These are phyloP conservation scores for Cataglyphis livida DNA, from an alignment of 2,888 invertebrate genomes.

Conservation along the genomic window DNA sequence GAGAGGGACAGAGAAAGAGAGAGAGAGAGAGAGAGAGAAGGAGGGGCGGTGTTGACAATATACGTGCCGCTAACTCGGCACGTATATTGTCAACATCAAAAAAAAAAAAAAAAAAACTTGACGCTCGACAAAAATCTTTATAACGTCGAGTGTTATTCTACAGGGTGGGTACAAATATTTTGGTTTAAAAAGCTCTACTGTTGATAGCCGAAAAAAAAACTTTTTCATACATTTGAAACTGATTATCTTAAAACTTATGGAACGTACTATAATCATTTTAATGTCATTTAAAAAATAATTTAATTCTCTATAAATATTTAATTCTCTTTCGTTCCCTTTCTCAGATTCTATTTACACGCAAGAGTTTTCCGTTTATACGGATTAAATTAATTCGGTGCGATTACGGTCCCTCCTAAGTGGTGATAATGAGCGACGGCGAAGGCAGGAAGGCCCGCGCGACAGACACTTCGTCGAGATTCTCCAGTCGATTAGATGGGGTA, in stretches of 20 bases:
- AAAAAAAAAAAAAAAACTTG: not conserved
- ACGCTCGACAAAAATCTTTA: constrained; percentile 7
- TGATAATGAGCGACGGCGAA: constrained; percentile 59
- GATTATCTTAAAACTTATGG: too few species aligned
- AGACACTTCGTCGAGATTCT: constrained; percentile 28
- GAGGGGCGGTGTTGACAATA: not conserved
- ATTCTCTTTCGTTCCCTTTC: too few species aligned
- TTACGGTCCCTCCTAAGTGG: constrained; percentile 60
- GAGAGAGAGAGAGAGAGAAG: not conserved
- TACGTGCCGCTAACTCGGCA: too few species aligned
- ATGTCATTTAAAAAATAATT: too few species aligned
- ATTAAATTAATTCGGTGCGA: constrained; percentile 46
- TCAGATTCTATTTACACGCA: not conserved
- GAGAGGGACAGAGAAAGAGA: not conserved
- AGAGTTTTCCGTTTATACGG: constrained; percentile 11
- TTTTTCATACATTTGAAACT: too few species aligned
- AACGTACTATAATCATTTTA: too few species aligned
- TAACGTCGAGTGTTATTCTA: not conserved
- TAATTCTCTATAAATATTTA: too few species aligned
- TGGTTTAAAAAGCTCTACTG: too few species aligned
- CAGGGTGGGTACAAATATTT: too few species aligned
- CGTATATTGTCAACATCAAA: too few species aligned
- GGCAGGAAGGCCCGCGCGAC: constrained; percentile 12
- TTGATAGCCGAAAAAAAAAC: too few species aligned
- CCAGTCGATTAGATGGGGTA: constrained; percentile 52